phyloP scores from a whole-genome alignment of 2,888 invertebrate species.

The Homarus gammarus region DNA sequence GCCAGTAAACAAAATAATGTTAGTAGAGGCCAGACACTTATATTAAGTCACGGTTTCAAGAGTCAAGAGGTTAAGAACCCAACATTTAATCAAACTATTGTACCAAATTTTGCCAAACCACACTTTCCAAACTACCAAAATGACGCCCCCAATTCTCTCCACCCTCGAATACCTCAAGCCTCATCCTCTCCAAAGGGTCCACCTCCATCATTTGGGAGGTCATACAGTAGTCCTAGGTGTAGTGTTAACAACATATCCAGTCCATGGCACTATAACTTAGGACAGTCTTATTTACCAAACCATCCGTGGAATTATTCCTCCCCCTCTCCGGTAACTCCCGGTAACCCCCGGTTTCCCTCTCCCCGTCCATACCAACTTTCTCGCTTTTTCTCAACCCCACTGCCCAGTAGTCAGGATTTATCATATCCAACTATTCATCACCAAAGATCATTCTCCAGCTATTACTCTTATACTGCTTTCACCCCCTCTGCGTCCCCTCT shows the following conservation, averaged over 20 bases:
- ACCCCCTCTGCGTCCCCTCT: slow-evolving; percentile 74
- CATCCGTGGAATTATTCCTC: slow-evolving; percentile 39
- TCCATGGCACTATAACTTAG: slow-evolving; percentile 29
- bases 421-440: slow-evolving; percentile 39
- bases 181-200: slow-evolving; percentile 68
- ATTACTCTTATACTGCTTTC: slow-evolving; percentile 56
- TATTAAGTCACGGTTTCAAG: slow-evolving; percentile 24
- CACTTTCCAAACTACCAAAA: slow-evolving; percentile 72
- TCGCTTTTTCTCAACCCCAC: slow-evolving; percentile 48
- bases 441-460: slow-evolving; percentile 69
- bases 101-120: slow-evolving; percentile 77
- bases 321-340: slow-evolving; percentile 19
- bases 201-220: slow-evolving; percentile 36
- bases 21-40: slow-evolving; percentile 33
- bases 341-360: slow-evolving; percentile 67
- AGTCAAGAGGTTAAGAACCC: slow-evolving; percentile 75
- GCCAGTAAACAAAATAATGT: slow-evolving; percentile 58
- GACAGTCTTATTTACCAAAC: slow-evolving; percentile 29
- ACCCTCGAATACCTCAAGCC: slow-evolving; percentile 58
- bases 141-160: slow-evolving; percentile 24
- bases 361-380: slow-evolving; percentile 47
- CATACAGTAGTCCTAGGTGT: slow-evolving; percentile 42
- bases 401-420: slow-evolving; percentile 38
- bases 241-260: slow-evolving; percentile 18
- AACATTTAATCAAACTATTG: slow-evolving; percentile 77